Conservation (phyloP, 1,140 invertebrate species). For the Manduca sexta region DNA sequence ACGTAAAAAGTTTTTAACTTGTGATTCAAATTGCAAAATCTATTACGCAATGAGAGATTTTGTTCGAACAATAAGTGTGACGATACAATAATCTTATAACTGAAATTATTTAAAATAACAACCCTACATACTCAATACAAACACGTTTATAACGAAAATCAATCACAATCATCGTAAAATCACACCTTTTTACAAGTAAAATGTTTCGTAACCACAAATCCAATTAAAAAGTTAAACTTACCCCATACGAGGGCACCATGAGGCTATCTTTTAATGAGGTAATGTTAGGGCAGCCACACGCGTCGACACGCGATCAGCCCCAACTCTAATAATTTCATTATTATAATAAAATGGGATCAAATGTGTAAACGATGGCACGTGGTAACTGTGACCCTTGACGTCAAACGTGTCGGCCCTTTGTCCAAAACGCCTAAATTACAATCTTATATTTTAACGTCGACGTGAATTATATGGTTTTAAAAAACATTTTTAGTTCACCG, state of each 20-base stretch:
- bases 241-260: constrained; percentile 43
- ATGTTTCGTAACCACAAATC: constrained; percentile 40
- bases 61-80: too few species aligned
- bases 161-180: constrained; percentile 33
- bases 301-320: constrained; percentile 41
- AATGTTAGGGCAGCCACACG: constrained; percentile 44
- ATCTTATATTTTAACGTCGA: too few species aligned
- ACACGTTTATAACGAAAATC: background rate
- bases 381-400: constrained; percentile 41
- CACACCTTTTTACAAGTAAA: constrained; percentile 44
- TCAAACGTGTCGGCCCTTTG: constrained; percentile 16
- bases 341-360: constrained; percentile 65
- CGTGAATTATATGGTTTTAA: too few species aligned
- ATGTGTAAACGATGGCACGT: constrained; percentile 57
- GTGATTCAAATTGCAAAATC: too few species aligned
- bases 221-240: constrained; percentile 64
- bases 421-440: background rate
- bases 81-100: too few species aligned
- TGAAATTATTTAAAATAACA: too few species aligned
- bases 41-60: too few species aligned
- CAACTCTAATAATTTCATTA: constrained; percentile 61
- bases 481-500: too few species aligned
- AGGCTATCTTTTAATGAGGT: constrained; percentile 53
- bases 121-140: too few species aligned
- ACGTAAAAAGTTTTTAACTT: too few species aligned